Evolutionary conservation across 2,888 invertebrate species (phyloP), one percentile per base, ranked within the genome.

Genomic region (Drosophila histrio): DNA sequence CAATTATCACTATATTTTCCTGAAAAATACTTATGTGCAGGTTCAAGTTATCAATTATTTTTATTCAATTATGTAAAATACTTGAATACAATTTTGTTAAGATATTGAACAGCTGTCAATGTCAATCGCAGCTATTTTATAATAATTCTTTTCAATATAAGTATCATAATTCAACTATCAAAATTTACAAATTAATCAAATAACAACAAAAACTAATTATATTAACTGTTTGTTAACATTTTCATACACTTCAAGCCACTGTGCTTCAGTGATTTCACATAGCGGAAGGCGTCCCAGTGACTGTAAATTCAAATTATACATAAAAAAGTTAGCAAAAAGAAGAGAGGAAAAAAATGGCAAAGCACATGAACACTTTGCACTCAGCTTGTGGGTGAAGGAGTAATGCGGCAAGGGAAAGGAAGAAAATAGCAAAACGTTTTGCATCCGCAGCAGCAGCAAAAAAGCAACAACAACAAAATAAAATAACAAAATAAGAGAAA

Each of bases 241-340:
- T 11, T 11, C 5, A 17, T 8, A 7, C 4, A 17, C 1, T 17
- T 47, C 0, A 21, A 1, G n/a, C 50, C 65, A 86, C 46, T 70
- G 72, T 79, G 39, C 52, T 13, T 21, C 66, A 73, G 75, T 79
- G 56, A 69, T 71, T 75, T 72, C 68, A 57, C 54, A 39, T 71
- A 67, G 77, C 78, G 72, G 73, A 77, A 79, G 79, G 86, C 86
- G 75, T 69, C 75, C 71, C 79, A 78, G 64, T 77, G 83, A 72
- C 86, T 83, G 83, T 86, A 85, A 85, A 79, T 80, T 72, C 79
- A 83, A 87, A 87, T 87, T 87, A 87, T 80, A 79, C 47, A 72
- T 65, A 47, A 70, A 52, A 41, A 59, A 52, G 41, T 41, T 68
- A 49, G 22, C 22, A 44, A 57, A 65, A 43, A 50, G 41, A 62